Evolutionary conservation across 2,888 invertebrate species (phyloP).

Genomic region (Pseudoips prasinana): DNA sequence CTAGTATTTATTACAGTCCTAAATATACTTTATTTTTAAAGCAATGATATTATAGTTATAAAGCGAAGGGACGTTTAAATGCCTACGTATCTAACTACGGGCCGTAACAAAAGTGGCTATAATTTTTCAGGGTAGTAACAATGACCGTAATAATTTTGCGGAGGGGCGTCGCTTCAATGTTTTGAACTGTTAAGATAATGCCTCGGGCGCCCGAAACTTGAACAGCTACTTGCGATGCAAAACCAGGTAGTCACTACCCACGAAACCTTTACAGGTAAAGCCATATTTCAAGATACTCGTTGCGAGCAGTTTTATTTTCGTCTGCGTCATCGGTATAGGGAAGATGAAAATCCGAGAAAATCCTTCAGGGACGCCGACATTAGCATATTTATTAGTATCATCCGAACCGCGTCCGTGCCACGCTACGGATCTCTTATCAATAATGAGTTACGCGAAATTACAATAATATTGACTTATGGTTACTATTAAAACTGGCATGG

Average conservation of each 20-base stretch:
- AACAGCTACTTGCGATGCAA: conserved; percentile 34
- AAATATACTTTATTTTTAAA: too few relatives aligned
- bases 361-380: conserved; percentile 70
- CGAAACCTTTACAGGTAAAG: conserved; percentile 42
- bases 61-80: too few relatives aligned
- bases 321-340: conserved; percentile 61
- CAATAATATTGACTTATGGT: conserved; percentile 37
- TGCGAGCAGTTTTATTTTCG: conserved; percentile 57
- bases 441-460: conserved; percentile 59
- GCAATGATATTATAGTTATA: too few relatives aligned
- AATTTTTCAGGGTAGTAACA: conserved; percentile 12
- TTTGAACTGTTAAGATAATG: conserved; percentile 26
- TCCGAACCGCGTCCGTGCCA: conserved; percentile 48
- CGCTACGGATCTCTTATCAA: conserved; percentile 59
- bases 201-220: conserved; percentile 31
- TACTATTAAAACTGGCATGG: conserved; percentile 23
- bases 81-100: background rate
- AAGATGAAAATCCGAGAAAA: conserved; percentile 72
- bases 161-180: conserved; percentile 13
- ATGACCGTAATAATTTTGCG: conserved; percentile 10
- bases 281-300: conserved; percentile 53
- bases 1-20: too few relatives aligned
- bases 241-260: conserved; percentile 24
- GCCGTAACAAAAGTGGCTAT: conserved; percentile 9
- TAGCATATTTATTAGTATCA: conserved; percentile 76